Percentiles rank a stretch among this genome's conserved stretches.
These are phyloP conservation scores for Spatula versicolor DNA, from an alignment of 2,797 vertebrate genomes.

Conservation along the genomic window DNA sequence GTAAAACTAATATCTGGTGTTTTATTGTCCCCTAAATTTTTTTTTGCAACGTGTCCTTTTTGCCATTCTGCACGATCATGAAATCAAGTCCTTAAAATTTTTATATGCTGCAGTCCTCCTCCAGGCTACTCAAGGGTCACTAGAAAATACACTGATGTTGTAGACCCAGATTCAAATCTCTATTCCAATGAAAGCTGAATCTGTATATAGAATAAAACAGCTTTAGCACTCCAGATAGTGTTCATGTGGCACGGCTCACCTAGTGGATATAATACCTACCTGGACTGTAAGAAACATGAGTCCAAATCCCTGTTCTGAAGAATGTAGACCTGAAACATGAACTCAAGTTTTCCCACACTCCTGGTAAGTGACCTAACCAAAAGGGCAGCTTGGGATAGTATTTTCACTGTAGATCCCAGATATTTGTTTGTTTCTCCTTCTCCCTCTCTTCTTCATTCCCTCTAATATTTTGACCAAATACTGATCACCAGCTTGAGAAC, in stretches of 20 bases:
- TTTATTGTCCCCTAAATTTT: neutral
- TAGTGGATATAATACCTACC: neutral
- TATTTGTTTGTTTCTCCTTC: neutral
- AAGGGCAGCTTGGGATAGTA: neutral
- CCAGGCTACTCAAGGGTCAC: neutral
- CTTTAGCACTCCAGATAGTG: neutral
- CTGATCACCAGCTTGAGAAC: neutral
- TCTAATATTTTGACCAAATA: conserved; percentile 15
- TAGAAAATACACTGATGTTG: neutral
- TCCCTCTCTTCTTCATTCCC: neutral
- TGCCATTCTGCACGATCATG: neutral
- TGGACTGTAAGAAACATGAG: neutral
- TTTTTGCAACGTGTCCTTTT: neutral
- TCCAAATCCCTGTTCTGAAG: neutral
- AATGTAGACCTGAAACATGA: neutral
- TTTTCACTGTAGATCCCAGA: neutral
- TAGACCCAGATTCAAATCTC: neutral
- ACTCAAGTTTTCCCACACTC: neutral
- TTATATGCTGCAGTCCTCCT: neutral
- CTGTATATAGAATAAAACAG: neutral
- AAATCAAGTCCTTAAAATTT: neutral
- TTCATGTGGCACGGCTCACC: neutral
- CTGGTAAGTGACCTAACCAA: neutral
- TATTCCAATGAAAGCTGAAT: neutral
- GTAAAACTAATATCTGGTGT: neutral